Evolutionary conservation across 2,888 invertebrate species (phyloP).

Genomic region (Ectropis crepuscularia): DNA sequence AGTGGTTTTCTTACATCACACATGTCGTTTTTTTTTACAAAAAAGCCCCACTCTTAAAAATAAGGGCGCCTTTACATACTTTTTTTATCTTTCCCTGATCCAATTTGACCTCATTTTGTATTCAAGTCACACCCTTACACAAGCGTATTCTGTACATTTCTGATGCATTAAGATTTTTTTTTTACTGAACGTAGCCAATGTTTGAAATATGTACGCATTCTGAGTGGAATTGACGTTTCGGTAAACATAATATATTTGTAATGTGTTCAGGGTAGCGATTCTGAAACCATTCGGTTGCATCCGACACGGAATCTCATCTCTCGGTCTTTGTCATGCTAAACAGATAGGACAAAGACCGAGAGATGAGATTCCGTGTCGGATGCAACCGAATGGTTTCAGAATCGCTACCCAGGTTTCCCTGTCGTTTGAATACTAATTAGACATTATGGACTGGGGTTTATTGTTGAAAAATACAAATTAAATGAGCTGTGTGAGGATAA

Average conservation of each 20-base stretch:
- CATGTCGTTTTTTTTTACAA: constrained; percentile 22
- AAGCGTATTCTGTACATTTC: constrained; percentile 74
- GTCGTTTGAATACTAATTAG: constrained; percentile 39
- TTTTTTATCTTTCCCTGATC: constrained; percentile 68
- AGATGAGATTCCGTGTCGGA: no score
- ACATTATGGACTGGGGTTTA: constrained; percentile 32
- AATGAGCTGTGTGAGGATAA: constrained; percentile 28
- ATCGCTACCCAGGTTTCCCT: constrained; percentile 12
- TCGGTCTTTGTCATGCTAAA: no score
- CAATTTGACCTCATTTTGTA: constrained; percentile 79
- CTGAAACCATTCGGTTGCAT: no score
- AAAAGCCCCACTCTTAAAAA: constrained; percentile 43
- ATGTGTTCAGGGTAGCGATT: no score
- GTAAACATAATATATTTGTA: constrained; percentile 25
- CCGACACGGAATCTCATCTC: no score
- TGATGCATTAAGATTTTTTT: constrained; percentile 74
- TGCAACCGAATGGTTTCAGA: no score
- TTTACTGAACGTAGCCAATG: constrained; percentile 46
- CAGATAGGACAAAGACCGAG: no score
- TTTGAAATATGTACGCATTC: constrained; percentile 42
- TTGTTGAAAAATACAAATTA: constrained; percentile 38
- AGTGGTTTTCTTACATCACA: constrained; percentile 1
- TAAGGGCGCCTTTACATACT: constrained; percentile 53
- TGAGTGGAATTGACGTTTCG: constrained; percentile 42
- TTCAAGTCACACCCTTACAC: constrained; percentile 71